Percentiles rank a stretch among this genome's conserved stretches.
Evolutionary conservation across 2,888 invertebrate genomes (phyloP).

Genomic region (Scaptomyza caliginosa): DNA sequence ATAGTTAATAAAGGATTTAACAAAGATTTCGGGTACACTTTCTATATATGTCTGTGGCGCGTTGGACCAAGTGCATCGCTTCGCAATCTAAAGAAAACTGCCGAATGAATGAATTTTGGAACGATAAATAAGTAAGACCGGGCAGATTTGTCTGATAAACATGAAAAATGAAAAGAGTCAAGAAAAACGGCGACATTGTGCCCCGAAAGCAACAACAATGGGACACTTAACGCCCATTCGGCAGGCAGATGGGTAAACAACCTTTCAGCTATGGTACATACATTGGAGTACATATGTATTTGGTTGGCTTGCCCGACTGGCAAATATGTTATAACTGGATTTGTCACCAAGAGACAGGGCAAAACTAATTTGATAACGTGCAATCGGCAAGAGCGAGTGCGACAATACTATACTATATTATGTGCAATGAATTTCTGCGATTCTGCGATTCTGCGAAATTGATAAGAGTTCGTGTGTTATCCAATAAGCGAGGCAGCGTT

Average conservation of each 20-base stretch:
- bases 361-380: slow-evolving; percentile 21
- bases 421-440: not conserved
- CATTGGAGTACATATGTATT: slow-evolving; percentile 9
- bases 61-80: slow-evolving; percentile 56
- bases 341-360: not conserved
- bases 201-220: slow-evolving; percentile 63
- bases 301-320: slow-evolving; percentile 23
- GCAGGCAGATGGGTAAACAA: slow-evolving; percentile 58
- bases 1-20: not conserved
- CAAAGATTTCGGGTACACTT: slow-evolving; percentile 10
- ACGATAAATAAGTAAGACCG: slow-evolving; percentile 68
- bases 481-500: not conserved
- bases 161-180: slow-evolving; percentile 75
- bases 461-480: slow-evolving; percentile 11
- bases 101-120: slow-evolving; percentile 57
- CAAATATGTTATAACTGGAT: not conserved
- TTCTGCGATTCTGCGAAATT: slow-evolving; percentile 13
- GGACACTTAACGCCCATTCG: slow-evolving; percentile 74
- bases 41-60: slow-evolving; percentile 5
- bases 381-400: slow-evolving; percentile 1
- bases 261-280: slow-evolving; percentile 8
- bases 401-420: slow-evolving; percentile 4
- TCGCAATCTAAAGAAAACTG: slow-evolving; percentile 74
- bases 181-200: slow-evolving; percentile 68
- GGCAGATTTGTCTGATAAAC: slow-evolving; percentile 70